Evolutionary conservation across 2,888 invertebrate species (phyloP).

Genomic region (Campaea margaritaria): DNA sequence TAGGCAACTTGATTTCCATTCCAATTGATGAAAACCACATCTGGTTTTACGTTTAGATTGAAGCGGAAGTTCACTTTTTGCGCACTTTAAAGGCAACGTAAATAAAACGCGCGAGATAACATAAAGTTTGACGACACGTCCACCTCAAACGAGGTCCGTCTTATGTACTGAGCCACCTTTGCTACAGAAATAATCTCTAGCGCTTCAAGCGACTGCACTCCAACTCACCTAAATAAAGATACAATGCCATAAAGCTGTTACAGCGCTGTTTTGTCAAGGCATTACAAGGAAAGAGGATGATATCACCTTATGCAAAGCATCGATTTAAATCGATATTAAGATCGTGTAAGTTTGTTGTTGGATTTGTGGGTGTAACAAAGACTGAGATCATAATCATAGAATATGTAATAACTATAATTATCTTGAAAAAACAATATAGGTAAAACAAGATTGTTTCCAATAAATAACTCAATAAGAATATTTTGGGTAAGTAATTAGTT

Average conservation of each 20-base stretch:
- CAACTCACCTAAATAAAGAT: slow-evolving; percentile 34
- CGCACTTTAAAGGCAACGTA: slow-evolving; percentile 38
- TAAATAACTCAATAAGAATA: too few species aligned
- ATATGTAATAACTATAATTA: background rate
- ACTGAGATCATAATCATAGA: slow-evolving; percentile 9
- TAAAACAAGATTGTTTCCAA: too few species aligned
- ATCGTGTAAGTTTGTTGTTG: slow-evolving; percentile 10
- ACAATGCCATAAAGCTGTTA: slow-evolving; percentile 40
- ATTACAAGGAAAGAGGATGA: slow-evolving; percentile 24
- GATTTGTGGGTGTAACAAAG: slow-evolving; percentile 17
- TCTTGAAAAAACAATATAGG: background rate
- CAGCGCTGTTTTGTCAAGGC: slow-evolving; percentile 47
- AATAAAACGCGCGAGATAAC: slow-evolving; percentile 60
- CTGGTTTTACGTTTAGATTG: background rate
- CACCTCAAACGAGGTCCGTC: slow-evolving; percentile 60
- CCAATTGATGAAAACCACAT: slow-evolving; percentile 5
- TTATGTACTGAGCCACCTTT: slow-evolving; percentile 65
- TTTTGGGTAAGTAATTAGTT: too few species aligned
- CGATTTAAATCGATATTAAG: slow-evolving; percentile 18
- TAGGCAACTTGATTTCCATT: slow-evolving; percentile 35
- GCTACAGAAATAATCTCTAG: slow-evolving; percentile 53
- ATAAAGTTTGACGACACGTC: slow-evolving; percentile 57
- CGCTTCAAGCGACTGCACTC: slow-evolving; percentile 53
- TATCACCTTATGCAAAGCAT: slow-evolving; percentile 26
- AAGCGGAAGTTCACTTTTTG: slow-evolving; percentile 22